Base-by-base conservation (phyloP, 2,888 invertebrate genomes). In the Dynastes hyllus region DNA sequence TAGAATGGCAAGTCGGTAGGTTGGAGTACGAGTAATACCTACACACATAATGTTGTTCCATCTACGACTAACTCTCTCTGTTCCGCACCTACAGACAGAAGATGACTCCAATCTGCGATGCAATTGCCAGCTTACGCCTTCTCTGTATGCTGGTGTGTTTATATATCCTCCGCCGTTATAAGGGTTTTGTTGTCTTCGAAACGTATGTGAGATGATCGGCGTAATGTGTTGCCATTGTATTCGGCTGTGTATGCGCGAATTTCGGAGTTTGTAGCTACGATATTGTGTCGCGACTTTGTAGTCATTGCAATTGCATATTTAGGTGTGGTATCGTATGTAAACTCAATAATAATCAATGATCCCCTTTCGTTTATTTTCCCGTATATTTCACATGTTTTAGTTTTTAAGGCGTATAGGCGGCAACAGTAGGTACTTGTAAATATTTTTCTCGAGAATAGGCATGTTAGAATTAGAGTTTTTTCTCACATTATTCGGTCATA, bases 1-100 rank as follows among this genome's bases (percentile, higher is more conserved):
- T 70, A 70, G 70, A 53, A 70, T 70, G 32, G 53, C 70, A 32
- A 70, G 70, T 55, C 55, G 55, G 55, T 40, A 22, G 66, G 66
- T 67, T 67, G 37, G 66, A 67, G 40, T 45, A 16, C 22, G 22
- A 55, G 55, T 9, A 55, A 22, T 55, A 55, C 27, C 22, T 55
- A 55, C 27, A 55, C 55, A 45, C 45, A 55, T 55, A 55, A 55
- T 27, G 22, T 22, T 55, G 55, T 22, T 22, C 16, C 22, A 22
- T 55, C 16, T 55, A 53, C 55, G 55, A 16, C 16, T 53, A 53
- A 13, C 22, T 8, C 22, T 55, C 22, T 22, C 55, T 22, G 55
- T 22, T 55, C 2, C 22, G 53, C 13, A 32, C 32, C 11, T 45
- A 22, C 55, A 55, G 16, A 11, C 11, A 45, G 45, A 45, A 45